phyloP scores from a whole-genome alignment of 2,888 invertebrate species.

The Psococerastis gibbosa region DNA sequence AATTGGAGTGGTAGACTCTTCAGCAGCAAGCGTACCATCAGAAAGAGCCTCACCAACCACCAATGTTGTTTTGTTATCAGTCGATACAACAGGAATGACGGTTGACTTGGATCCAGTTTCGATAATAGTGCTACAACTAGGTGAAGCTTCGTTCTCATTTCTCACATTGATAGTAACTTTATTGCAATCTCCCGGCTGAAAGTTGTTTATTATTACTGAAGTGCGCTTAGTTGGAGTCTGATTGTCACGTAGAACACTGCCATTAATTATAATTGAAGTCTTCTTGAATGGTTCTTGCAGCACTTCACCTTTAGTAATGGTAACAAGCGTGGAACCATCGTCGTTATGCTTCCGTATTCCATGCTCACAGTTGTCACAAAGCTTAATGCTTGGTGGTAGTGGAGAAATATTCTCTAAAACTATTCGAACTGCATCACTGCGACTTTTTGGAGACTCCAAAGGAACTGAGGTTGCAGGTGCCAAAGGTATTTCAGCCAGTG shows the following conservation, averaged over 20 bases:
- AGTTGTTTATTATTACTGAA: constrained; percentile 25
- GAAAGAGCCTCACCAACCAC: constrained; percentile 3
- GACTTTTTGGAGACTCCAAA: constrained; percentile 17
- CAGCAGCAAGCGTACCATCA: not conserved
- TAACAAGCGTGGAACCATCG: constrained; percentile 20
- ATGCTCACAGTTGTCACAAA: constrained; percentile 9
- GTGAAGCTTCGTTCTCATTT: constrained; percentile 1
- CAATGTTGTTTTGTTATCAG: constrained; percentile 6
- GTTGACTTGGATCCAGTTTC: constrained; percentile 6
- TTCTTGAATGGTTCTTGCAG: constrained; percentile 40
- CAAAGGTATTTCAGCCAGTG: constrained; percentile 19
- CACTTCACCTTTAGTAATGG: constrained; percentile 49
- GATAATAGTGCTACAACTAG: constrained; percentile 1
- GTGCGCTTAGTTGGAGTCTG: constrained; percentile 20
- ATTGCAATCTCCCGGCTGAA: constrained; percentile 22
- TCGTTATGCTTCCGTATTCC: not conserved
- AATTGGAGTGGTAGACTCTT: not conserved
- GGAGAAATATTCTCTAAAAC: constrained; percentile 10
- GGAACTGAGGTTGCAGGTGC: constrained; percentile 13
- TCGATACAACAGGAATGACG: constrained; percentile 8
- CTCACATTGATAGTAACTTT: constrained; percentile 40
- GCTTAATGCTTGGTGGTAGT: constrained; percentile 13
- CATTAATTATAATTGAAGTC: constrained; percentile 51
- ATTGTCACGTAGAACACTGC: constrained; percentile 24
- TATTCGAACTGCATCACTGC: constrained; percentile 10